A percentile compares a stretch with the other conserved stretches of the same genome.
Conservation (phyloP, 2,888 invertebrate genomes). For the Chrysolina haemoptera region DNA sequence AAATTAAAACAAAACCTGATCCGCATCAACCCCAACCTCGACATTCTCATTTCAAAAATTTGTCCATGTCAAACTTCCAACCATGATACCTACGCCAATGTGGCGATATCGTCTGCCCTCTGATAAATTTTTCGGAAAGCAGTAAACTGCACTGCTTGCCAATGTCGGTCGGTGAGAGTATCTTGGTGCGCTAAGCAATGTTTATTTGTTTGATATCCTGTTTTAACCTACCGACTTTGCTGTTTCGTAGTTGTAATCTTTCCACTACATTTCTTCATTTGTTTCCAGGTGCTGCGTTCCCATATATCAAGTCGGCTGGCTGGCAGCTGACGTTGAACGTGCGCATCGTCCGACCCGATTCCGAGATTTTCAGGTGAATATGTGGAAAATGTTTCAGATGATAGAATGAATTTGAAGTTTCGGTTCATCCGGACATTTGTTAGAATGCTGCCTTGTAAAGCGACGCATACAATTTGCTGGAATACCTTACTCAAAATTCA, state of each 20-base stretch:
- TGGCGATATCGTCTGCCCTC: slow-evolving; percentile 13
- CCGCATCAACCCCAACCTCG: too few species aligned
- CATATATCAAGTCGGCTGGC: slow-evolving; percentile 56
- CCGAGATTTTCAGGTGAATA: slow-evolving; percentile 14
- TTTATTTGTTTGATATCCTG: slow-evolving; percentile 66
- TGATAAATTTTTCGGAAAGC: slow-evolving; percentile 43
- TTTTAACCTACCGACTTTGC: slow-evolving; percentile 57
- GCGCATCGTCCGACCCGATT: background rate
- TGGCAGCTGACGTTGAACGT: slow-evolving; percentile 32
- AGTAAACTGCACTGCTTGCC: slow-evolving; percentile 48
- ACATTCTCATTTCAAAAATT: too few species aligned
- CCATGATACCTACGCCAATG: slow-evolving; percentile 23
- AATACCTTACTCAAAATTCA: too few species aligned
- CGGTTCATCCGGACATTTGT: too few species aligned
- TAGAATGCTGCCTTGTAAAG: too few species aligned
- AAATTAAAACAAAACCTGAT: background rate
- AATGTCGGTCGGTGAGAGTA: slow-evolving; percentile 39
- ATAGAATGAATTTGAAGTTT: background rate
- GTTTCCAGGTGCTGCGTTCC: slow-evolving; percentile 58
- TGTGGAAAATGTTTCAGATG: background rate
- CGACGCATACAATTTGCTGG: too few species aligned
- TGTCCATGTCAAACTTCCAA: too few species aligned
- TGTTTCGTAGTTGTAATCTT: slow-evolving; percentile 59
- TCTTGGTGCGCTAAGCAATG: slow-evolving; percentile 57
- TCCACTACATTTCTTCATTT: slow-evolving; percentile 66